Evolutionary conservation across 2,888 invertebrate genomes (phyloP).

Genomic region (Malacosoma neustria): DNA sequence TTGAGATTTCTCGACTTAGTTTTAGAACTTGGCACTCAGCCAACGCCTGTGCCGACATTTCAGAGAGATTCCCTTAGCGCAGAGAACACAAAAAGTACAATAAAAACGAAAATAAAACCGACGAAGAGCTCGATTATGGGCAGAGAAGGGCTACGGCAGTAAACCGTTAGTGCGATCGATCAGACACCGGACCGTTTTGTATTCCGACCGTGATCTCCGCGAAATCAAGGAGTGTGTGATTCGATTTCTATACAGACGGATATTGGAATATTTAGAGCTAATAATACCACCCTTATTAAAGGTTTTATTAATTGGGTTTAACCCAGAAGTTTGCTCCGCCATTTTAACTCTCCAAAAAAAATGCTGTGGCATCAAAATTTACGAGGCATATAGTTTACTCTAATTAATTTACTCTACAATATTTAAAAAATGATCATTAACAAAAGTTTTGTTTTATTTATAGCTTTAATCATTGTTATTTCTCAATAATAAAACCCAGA

Average conservation of each 20-base stretch:
- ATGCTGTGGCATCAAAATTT: too few species aligned
- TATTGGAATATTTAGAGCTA: slow-evolving; percentile 30
- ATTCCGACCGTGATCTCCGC: slow-evolving; percentile 53
- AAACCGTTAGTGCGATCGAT: slow-evolving; percentile 20
- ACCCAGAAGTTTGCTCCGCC: neutral
- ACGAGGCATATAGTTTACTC: too few species aligned
- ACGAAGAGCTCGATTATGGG: slow-evolving; percentile 21
- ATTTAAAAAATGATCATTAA: too few species aligned
- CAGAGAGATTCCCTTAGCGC: neutral
- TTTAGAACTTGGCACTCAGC: neutral
- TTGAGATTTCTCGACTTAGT: neutral
- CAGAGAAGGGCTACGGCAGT: slow-evolving; percentile 20
- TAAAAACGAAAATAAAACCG: slow-evolving; percentile 1
- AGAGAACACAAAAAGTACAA: neutral
- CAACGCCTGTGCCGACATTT: neutral
- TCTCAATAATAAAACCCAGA: too few species aligned
- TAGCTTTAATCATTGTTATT: too few species aligned
- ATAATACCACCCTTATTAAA: slow-evolving; percentile 10
- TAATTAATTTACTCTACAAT: too few species aligned
- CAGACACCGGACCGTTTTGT: slow-evolving; percentile 38
- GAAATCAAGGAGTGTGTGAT: slow-evolving; percentile 74
- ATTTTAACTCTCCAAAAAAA: neutral
- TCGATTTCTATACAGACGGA: slow-evolving; percentile 59
- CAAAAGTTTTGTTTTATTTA: too few species aligned
- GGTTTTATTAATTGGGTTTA: neutral